These are phyloP conservation scores for Drosophila testacea DNA, from an alignment of 2,888 invertebrate genomes.

Conservation along the genomic window DNA sequence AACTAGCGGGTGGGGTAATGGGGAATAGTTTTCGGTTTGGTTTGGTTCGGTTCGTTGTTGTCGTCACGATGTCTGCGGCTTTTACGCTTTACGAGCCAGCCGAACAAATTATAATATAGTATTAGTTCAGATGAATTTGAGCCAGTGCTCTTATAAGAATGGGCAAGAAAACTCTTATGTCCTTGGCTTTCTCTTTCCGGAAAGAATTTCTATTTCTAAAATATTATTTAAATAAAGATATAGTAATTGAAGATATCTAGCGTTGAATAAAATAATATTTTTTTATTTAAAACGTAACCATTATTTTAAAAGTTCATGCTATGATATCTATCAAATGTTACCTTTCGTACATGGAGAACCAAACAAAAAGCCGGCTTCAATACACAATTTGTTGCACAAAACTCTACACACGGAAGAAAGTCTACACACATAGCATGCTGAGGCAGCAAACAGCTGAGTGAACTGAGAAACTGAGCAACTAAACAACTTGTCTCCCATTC, in stretches of 20 bases:
- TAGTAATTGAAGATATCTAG: not conserved
- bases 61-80: constrained; percentile 77
- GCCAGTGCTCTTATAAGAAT: constrained; percentile 10
- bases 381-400: constrained; percentile 75
- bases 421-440: constrained; percentile 42
- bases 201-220: not conserved
- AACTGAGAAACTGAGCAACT: constrained; percentile 32
- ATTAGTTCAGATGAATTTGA: constrained; percentile 39
- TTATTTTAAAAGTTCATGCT: not conserved
- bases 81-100: constrained; percentile 66
- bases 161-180: constrained; percentile 13
- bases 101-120: constrained; percentile 44
- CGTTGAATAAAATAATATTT: not conserved
- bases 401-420: constrained; percentile 49
- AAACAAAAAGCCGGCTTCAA: constrained; percentile 67
- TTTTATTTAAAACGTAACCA: not conserved
- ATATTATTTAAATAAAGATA: too few species aligned
- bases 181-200: constrained; percentile 2
- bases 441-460: constrained; percentile 68
- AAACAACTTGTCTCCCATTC: constrained; percentile 1
- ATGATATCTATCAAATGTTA: not conserved
- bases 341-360: not conserved
- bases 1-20: constrained; percentile 20
- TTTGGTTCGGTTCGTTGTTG: constrained; percentile 42
- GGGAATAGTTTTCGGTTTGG: constrained; percentile 16